Base-by-base conservation (phyloP, 2,113 vertebrate species). In the Oceanodroma tethys region DNA sequence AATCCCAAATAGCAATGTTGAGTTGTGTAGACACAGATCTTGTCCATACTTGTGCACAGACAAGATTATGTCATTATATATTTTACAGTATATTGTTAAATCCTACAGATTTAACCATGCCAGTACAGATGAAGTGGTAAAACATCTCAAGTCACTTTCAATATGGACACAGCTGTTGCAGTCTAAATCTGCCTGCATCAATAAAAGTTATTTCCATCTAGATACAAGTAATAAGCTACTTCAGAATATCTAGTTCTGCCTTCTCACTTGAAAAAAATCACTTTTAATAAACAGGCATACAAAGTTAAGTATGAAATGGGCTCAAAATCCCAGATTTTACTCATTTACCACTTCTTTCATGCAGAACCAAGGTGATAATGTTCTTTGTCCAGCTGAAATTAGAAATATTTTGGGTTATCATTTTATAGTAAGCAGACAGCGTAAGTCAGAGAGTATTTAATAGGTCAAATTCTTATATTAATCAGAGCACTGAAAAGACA, bases 1-100 rank as follows among this genome's bases (percentile, higher is more conserved):
- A 82, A 20, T 27, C 13, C 23, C 4, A 7, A 13, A 81, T 2
- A 56, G 26, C 11, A 79, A 32, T n/a, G 13, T 38, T 53, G 56
- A 5, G 6, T 50, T n/a, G n/a, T 0, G 0, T 14, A 71, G 62
- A 55, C 6, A 58, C 22, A 3, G 1, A 50, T 47, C 17, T 79
- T 59, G 26, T 16, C n/a, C 79, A 29, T 45, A 75, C 5, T 11
- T 67, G 4, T n/a, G 38, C 10, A 18, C 22, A 50, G 47, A 62
- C 6, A 84, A 52, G 10, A 59, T 11, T 5, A 30, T 2, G 6
- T 22, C n/a, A 26, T 40, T 58, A 32, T 38, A 8, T n/a, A 88
- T 58, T 55, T 36, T 67, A 62, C 20, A 63, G 16, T 4, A 17
- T 14, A 42, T 74, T 84, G 36, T 5, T 78, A 67, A 48, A 75